Conservation (phyloP, 2,113 vertebrate genomes). For the Herpetotheres cachinnans region DNA sequence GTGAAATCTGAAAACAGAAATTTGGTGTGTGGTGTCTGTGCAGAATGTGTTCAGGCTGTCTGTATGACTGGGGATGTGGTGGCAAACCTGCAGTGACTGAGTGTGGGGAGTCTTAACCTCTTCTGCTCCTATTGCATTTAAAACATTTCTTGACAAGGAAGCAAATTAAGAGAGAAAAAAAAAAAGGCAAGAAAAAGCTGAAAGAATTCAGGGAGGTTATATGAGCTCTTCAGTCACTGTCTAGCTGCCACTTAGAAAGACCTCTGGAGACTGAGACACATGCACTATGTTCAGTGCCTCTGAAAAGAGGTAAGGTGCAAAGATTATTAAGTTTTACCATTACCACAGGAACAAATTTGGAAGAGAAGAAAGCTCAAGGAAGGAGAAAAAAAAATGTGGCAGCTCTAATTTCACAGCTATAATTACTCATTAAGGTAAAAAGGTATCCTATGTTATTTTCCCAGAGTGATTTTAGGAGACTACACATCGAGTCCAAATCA, state of each 20-base stretch:
- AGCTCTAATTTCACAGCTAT: constrained; percentile 38
- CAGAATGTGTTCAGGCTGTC: background rate
- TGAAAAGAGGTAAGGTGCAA: background rate
- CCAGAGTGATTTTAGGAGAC: background rate
- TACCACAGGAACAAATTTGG: background rate
- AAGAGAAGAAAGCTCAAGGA: background rate
- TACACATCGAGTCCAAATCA: background rate
- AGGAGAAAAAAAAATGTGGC: background rate
- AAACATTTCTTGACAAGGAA: background rate
- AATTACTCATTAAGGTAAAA: constrained; percentile 5
- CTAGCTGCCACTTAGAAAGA: background rate
- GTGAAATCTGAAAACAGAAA: background rate
- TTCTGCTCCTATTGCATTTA: background rate
- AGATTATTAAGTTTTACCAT: background rate
- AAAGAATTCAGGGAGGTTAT: background rate
- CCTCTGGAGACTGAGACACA: background rate
- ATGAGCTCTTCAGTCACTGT: background rate
- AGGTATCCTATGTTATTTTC: background rate
- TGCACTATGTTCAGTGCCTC: background rate
- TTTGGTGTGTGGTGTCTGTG: background rate
- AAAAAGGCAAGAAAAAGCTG: background rate
- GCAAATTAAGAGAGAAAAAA: background rate
- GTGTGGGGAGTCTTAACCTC: background rate
- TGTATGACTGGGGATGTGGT: rapidly evolving
- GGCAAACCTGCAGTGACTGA: background rate